Base-by-base conservation (phyloP, 2,113 vertebrate genomes). In the Megaceryle torquata region DNA sequence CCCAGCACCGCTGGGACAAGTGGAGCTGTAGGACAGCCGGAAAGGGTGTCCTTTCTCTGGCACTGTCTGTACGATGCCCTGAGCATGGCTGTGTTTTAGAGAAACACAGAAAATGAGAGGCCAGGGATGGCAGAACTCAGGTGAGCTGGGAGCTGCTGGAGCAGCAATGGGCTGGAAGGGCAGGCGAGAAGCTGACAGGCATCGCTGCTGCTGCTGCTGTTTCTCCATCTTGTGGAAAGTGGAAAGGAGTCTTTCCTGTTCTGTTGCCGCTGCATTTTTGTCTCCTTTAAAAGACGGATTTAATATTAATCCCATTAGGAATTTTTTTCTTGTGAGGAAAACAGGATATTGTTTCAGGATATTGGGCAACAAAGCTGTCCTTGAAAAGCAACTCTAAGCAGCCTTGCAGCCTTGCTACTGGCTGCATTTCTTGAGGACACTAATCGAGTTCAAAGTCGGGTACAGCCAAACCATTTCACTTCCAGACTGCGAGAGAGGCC, bases 321-420 rank as follows among this genome's bases (percentile, higher is more conserved):
- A 22, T 93, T 89, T 94, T 97, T 71, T 71, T 85, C 87, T 92
- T 87, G 57, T 75, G 89, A 83, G 72, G 83, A 93, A 97, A 97
- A 96, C 92, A 96, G 95, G 95, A 95, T 91, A 94, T 96, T 96
- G 70, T 96, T 90, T 95, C 83, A 97, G 88, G 93, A 97, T 96
- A 92, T 71, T 96, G 95, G 69, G 89, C 89, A 95, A 94, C 93
- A 96, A 96, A 95, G 92, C 91, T 93, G 89, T 56, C 87, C 94
- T 96, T 96, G 92, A 93, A 79, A 90, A 86, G 89, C 82, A 91
- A 29, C 6, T 15, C 54, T 88, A 79, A 96, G 89, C 93, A 94
- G 89, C 80, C 84, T 94, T 10, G 6, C 69, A 48, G 60, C 25
- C 61, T 43, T 51, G 46, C 76, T 75, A 15, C 72, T 86, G 86